Conservation (phyloP, 2,797 vertebrate species). For the Sciaenops ocellatus region DNA sequence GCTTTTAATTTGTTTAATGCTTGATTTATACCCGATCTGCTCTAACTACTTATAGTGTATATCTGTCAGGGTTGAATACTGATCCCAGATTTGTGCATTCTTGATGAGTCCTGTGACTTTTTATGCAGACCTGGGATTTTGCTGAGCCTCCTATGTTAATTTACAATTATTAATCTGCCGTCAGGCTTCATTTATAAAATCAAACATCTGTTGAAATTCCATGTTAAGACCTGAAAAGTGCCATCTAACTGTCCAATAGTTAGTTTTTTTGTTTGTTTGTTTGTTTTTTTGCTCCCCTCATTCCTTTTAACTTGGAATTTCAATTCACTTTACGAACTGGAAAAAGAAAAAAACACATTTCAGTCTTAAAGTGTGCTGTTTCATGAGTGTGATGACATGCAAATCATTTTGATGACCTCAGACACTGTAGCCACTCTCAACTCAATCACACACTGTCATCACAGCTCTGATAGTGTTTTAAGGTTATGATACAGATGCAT, state of each 20-base stretch:
- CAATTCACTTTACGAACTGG: slow-evolving; percentile 54
- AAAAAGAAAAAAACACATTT: slow-evolving; percentile 44
- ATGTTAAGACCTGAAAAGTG: slow-evolving; percentile 73
- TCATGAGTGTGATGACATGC: slow-evolving; percentile 73
- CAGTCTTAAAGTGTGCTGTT: slow-evolving; percentile 68
- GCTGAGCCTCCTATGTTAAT: slow-evolving; percentile 43
- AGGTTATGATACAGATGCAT: slow-evolving; percentile 85
- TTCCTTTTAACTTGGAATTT: slow-evolving; percentile 68
- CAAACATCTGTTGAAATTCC: slow-evolving; percentile 66
- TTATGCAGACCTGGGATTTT: slow-evolving; percentile 63
- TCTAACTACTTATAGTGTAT: slow-evolving; percentile 63
- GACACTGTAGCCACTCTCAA: slow-evolving; percentile 81
- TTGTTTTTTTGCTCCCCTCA: slow-evolving; percentile 16
- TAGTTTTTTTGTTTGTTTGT: neutral
- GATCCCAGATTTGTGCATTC: slow-evolving; percentile 67
- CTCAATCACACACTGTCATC: slow-evolving; percentile 84
- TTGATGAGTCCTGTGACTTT: slow-evolving; percentile 52
- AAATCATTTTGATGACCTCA: slow-evolving; percentile 77
- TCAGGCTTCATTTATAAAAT: slow-evolving; percentile 54
- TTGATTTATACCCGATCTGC: slow-evolving; percentile 85
- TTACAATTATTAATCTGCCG: slow-evolving; percentile 49
- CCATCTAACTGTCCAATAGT: slow-evolving; percentile 60
- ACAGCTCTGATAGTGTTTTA: slow-evolving; percentile 83
- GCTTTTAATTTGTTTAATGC: slow-evolving; percentile 82
- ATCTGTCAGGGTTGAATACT: slow-evolving; percentile 56